A percentile compares a stretch with the other conserved stretches of the same genome.
Evolutionary conservation across 2,797 vertebrate genomes (phyloP).

Genomic region (Apodemus agrarius): DNA sequence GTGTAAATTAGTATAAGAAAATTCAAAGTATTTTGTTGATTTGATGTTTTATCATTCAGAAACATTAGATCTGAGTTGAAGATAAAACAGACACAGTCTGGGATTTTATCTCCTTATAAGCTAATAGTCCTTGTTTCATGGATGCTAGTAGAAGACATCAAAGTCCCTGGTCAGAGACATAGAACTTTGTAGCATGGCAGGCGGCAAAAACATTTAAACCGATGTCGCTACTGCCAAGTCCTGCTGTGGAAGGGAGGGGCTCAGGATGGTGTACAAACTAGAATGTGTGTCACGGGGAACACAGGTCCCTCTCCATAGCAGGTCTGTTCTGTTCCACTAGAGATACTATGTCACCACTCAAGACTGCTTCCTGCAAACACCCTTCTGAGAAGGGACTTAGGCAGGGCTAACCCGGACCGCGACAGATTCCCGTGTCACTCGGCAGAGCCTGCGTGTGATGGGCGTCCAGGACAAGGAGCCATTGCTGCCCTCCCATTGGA

Average conservation of each 20-base stretch:
- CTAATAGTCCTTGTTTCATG: not conserved
- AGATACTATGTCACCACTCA: not conserved
- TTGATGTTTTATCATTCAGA: conserved; percentile 51
- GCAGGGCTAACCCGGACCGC: not conserved
- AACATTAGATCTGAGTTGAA: conserved; percentile 27
- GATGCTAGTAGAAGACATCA: not conserved
- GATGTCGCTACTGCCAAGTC: not conserved
- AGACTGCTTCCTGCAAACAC: not conserved
- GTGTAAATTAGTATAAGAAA: conserved; percentile 43
- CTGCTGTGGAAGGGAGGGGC: not conserved
- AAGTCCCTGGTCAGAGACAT: not conserved
- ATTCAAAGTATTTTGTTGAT: conserved; percentile 27
- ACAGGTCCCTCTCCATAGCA: not conserved
- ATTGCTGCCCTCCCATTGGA: not conserved
- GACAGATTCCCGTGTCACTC: not conserved
- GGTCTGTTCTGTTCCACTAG: not conserved
- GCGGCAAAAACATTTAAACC: not conserved
- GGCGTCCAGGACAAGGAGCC: not conserved
- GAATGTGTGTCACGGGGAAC: not conserved
- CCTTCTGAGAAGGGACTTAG: not conserved
- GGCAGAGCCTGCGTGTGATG: not conserved
- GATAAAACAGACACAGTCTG: not conserved
- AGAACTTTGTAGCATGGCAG: not conserved
- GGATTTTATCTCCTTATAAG: not conserved
- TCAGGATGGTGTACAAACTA: not conserved